A percentile compares a stretch with the other conserved stretches of the same genome.
phyloP scores from a whole-genome alignment of 1,140 invertebrate species.

The Bilobella aurantiaca region DNA sequence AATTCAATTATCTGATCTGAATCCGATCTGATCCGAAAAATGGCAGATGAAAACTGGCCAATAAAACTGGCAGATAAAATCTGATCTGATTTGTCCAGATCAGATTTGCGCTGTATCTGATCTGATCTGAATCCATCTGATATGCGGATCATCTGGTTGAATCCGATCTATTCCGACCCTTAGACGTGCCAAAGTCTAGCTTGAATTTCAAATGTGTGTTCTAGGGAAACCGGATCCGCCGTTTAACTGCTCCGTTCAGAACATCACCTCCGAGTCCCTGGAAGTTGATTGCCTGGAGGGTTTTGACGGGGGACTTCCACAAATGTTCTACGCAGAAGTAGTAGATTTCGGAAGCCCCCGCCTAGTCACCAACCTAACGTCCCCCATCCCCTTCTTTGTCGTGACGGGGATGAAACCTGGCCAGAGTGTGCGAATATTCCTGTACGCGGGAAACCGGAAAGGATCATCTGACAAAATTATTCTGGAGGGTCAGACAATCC shows the following conservation, averaged over 20 bases:
- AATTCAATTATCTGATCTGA: too few relatives aligned
- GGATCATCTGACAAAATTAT: slow-evolving; percentile 59
- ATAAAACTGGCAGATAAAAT: too few relatives aligned
- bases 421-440: slow-evolving; percentile 53
- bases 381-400: slow-evolving; percentile 53
- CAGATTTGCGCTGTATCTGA: too few relatives aligned
- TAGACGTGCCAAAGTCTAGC: too few relatives aligned
- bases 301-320: slow-evolving; percentile 59
- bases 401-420: slow-evolving; percentile 59
- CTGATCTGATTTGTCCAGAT: too few relatives aligned
- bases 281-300: slow-evolving; percentile 66
- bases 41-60: too few relatives aligned
- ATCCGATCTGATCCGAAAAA: too few relatives aligned
- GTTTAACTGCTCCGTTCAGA: slow-evolving; percentile 64
- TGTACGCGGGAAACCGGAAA: slow-evolving; percentile 74
- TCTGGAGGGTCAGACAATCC: slow-evolving; percentile 56
- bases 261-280: slow-evolving; percentile 64
- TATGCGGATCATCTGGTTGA: too few relatives aligned
- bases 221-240: slow-evolving; percentile 64
- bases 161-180: too few relatives aligned
- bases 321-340: slow-evolving; percentile 60
- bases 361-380: slow-evolving; percentile 55
- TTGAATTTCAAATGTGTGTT: too few relatives aligned
- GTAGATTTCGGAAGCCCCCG: slow-evolving; percentile 54
- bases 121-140: too few relatives aligned